A percentile compares a stretch with the other conserved stretches of the same genome.
phyloP scores from a whole-genome alignment of 64 coral and sea anemone species.

The Montipora capricornis region DNA sequence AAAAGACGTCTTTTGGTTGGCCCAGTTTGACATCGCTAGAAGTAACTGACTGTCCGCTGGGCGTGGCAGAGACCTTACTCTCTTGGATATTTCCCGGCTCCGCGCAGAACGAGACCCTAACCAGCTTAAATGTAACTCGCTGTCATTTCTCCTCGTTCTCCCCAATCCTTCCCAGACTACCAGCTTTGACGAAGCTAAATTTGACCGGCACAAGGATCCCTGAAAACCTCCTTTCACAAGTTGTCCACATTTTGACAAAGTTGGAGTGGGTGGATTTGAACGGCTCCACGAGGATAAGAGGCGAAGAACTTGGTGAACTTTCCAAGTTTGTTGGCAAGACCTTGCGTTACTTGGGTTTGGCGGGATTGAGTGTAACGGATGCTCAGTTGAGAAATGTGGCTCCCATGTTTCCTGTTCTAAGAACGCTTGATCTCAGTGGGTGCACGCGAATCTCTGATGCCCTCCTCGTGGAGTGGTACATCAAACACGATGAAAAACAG shows the following conservation, averaged over 20 bases:
- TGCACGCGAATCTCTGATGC: not conserved
- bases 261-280: not conserved
- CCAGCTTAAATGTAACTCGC: not conserved
- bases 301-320: not conserved
- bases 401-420: constrained; percentile 16
- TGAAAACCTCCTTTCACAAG: no score
- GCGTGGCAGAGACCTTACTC: not conserved
- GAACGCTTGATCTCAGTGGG: constrained; percentile 13
- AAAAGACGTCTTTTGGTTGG: not conserved
- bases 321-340: not conserved
- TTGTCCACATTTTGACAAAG: not conserved
- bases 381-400: constrained; percentile 1
- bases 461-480: constrained; percentile 12
- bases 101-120: not conserved
- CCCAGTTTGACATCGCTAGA: not conserved
- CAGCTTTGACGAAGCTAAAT: not conserved
- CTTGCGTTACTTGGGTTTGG: constrained; percentile 14
- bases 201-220: not conserved
- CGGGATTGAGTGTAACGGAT: not conserved
- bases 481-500: not conserved
- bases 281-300: not conserved
- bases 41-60: not conserved
- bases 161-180: not conserved
- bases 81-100: not conserved
- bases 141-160: not conserved